Base-by-base conservation (phyloP, 2,113 vertebrate species). In the Sinosuthora webbiana region DNA sequence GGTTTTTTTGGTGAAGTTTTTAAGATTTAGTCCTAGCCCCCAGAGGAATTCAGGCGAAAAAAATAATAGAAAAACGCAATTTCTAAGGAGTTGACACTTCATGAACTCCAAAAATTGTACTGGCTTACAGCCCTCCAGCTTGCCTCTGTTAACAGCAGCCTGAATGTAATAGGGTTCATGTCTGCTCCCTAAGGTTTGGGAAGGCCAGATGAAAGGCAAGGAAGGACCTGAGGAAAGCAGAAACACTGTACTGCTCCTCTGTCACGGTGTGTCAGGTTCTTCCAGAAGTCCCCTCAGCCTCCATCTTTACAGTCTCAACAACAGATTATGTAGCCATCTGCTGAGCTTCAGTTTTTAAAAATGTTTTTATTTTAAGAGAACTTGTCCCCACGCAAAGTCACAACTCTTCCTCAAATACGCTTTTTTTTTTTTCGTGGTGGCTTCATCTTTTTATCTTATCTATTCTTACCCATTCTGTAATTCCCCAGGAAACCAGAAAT, bases 291-390 rank as follows among this genome's bases (percentile, higher is more conserved):
- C 31, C 45, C 55, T 83, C 80, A 89, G 71, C 42, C 64, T 80
- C 59, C 76, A 70, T 50, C 68, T 88, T 94, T 65, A 88, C 24
- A 77, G 35, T 57, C 94, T 94, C 90, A 87, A 85, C 50, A 90
- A 79, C 65, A 93, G 84, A 89, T 76, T 75, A 91, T 5, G 17
- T 3, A 31, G 45, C 73, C 73, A 96, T 55, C 42, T 81, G 50
- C 52, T 55, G 25, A 87, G 50, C 69, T 83, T 85, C 69, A 28
- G 39, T 10, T 95, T 83, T 69, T 47, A 2, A 11, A 59, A 85
- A 68, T 52, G 31, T 78, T 91, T 85, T 86, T 83, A 89, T 91
- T 91, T 83, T 89, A 93, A 84, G 64, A 93, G 30, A 81, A 70
- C 21, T 42, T 5, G 1, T 88, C 67, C 87, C 47, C 69, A 78